A percentile compares a stretch with the other conserved stretches of the same genome.
phyloP scores from a whole-genome alignment of 2,113 vertebrate genomes.

The Serinus canaria region DNA sequence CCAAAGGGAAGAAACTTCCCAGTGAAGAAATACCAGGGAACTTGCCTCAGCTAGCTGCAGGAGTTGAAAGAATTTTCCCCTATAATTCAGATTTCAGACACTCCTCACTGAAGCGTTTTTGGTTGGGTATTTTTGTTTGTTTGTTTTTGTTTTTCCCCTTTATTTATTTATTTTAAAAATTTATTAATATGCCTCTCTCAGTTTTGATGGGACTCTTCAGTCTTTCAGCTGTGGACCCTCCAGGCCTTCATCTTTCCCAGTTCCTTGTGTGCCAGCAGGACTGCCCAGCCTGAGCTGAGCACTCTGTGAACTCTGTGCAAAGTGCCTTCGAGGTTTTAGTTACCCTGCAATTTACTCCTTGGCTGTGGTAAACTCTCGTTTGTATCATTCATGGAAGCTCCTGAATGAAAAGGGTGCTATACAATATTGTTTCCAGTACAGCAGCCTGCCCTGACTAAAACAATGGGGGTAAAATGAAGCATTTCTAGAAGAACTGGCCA shows the following conservation, averaged over 20 bases:
- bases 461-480: neutral
- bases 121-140: neutral
- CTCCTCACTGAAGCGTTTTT: neutral
- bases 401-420: neutral
- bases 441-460: neutral
- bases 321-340: neutral
- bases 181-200: neutral
- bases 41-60: slow-evolving; percentile 55
- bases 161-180: neutral
- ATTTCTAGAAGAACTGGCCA: neutral
- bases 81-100: slow-evolving; percentile 10
- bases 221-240: neutral
- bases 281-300: neutral
- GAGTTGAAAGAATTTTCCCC: slow-evolving; percentile 1
- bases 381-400: neutral
- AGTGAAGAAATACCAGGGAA: slow-evolving; percentile 37
- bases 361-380: neutral
- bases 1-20: slow-evolving; percentile 47
- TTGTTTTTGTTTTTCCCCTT: neutral
- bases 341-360: neutral
- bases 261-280: neutral
- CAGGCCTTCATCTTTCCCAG: neutral
- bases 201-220: neutral
- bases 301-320: neutral
- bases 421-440: neutral